phyloP scores from a whole-genome alignment of 1,140 invertebrate species.

The Trichomalopsis sarcophagae region DNA sequence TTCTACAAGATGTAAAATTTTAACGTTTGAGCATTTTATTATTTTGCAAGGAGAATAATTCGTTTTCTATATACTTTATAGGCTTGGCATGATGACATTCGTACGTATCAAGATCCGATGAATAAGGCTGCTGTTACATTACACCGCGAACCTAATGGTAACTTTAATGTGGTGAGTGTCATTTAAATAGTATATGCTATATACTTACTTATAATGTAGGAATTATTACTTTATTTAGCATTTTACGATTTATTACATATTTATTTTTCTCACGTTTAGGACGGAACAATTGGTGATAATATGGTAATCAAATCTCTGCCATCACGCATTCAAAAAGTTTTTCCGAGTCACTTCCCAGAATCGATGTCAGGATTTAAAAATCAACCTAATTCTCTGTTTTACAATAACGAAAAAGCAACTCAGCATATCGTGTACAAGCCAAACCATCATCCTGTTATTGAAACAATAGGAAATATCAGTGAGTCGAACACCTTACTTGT shows the following conservation, averaged over 20 bases:
- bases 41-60: neutral
- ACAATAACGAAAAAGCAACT: neutral
- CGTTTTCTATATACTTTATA: slow-evolving; percentile 5
- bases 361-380: neutral
- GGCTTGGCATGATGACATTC: neutral
- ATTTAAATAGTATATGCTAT: neutral
- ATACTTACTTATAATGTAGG: neutral
- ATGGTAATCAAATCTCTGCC: neutral
- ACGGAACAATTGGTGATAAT: slow-evolving; percentile 5
- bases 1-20: slow-evolving; percentile 9
- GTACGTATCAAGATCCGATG: slow-evolving; percentile 17
- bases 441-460: neutral
- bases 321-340: neutral
- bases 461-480: neutral
- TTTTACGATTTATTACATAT: neutral
- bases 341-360: neutral
- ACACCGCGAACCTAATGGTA: neutral
- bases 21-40: neutral
- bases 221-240: neutral
- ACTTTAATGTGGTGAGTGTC: slow-evolving; percentile 5
- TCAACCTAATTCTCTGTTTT: neutral
- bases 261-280: neutral
- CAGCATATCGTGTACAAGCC: no score
- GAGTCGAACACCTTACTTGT: neutral
- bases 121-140: neutral